Conservation (phyloP, 2,113 vertebrate species). For the Patagioenas fasciata region DNA sequence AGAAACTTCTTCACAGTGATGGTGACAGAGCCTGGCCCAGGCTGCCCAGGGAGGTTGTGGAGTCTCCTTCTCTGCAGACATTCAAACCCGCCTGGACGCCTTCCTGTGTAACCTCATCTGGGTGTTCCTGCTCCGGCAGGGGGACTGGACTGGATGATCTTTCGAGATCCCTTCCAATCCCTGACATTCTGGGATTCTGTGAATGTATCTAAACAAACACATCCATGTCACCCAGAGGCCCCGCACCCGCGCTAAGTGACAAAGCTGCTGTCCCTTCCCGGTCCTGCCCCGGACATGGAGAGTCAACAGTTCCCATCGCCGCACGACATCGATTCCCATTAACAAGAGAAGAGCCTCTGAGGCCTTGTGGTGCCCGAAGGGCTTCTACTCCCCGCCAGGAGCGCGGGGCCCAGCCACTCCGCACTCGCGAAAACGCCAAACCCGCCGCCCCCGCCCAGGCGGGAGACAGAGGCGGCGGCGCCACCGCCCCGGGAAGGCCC, state of each 20-base stretch:
- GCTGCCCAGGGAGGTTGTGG: too few species aligned
- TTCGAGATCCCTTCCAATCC: too few species aligned
- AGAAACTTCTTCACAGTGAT: too few species aligned
- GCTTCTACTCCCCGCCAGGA: not conserved
- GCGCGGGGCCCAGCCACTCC: not conserved
- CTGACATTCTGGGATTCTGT: too few species aligned
- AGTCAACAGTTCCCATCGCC: rapidly evolving
- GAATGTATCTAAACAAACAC: not conserved
- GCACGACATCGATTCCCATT: rapidly evolving
- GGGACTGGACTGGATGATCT: too few species aligned
- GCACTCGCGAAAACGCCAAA: not conserved
- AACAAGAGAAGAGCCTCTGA: rapidly evolving
- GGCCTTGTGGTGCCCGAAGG: not conserved
- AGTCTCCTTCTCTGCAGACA: too few species aligned
- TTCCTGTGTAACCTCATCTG: too few species aligned
- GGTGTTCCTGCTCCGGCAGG: too few species aligned
- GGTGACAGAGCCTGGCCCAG: too few species aligned
- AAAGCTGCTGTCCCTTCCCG: not conserved
- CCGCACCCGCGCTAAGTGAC: rapidly evolving
- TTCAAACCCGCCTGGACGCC: too few species aligned
- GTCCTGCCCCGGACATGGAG: not conserved
- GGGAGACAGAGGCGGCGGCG: not conserved
- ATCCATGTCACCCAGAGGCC: not conserved
- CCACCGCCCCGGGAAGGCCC: not conserved
- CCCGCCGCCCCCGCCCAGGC: not conserved